Conservation (phyloP, 30 jellyfish, hydroid and myxozoan genomes). For the Rhopilema esculentum region DNA sequence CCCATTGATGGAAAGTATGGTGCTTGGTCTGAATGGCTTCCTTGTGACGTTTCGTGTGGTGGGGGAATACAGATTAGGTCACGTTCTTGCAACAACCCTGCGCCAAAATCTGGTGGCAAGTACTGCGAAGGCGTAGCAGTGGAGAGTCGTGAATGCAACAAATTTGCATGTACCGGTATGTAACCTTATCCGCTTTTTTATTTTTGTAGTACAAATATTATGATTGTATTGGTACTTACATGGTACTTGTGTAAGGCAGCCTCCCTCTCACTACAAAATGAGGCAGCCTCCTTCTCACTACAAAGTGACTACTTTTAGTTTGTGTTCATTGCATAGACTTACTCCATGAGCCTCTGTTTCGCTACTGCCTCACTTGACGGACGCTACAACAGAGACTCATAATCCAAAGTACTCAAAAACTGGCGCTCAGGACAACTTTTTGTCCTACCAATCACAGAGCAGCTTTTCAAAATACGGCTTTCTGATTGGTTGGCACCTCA, state of each 20-base stretch:
- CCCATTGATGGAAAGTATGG: slow-evolving; percentile 74
- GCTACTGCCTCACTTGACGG: no score
- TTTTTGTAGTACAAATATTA: neutral
- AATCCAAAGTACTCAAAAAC: no score
- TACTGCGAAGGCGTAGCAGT: slow-evolving; percentile 48
- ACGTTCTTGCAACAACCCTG: slow-evolving; percentile 69
- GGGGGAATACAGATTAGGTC: slow-evolving; percentile 71
- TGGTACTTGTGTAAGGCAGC: neutral
- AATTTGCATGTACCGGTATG: slow-evolving; percentile 57
- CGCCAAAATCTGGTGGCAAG: slow-evolving; percentile 75
- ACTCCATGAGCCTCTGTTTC: no score
- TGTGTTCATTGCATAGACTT: no score
- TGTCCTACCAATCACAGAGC: no score
- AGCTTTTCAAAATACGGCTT: no score
- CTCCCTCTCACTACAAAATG: no score
- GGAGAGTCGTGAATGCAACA: slow-evolving; percentile 55
- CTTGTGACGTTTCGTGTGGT: slow-evolving; percentile 65
- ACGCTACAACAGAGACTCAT: no score
- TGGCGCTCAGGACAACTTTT: no score
- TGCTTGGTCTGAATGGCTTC: slow-evolving; percentile 72
- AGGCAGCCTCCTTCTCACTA: no score
- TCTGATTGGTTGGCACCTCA: no score
- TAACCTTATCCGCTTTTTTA: neutral
- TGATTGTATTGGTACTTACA: neutral
- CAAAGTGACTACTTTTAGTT: no score